These are phyloP conservation scores for Eristalis tenax DNA, from an alignment of 2,888 invertebrate species.

Conservation along the genomic window DNA sequence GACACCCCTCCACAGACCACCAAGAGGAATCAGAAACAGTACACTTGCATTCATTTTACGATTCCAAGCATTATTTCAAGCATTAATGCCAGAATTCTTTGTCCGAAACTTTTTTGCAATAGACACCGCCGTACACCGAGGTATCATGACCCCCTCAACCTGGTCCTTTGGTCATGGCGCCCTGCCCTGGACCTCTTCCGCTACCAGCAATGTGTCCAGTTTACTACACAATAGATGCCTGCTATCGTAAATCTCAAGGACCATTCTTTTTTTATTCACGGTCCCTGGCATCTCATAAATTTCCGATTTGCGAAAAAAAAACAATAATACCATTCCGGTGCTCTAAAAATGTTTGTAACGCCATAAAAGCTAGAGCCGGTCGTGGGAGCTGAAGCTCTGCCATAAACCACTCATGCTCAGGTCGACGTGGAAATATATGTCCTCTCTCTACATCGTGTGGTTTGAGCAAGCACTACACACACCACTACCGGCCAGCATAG, in stretches of 20 bases:
- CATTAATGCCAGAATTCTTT: background rate
- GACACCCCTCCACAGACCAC: background rate
- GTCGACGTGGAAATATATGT: background rate
- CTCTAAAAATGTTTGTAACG: background rate
- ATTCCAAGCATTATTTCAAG: background rate
- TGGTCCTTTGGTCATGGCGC: background rate
- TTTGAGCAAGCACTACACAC: background rate
- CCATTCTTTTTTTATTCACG: background rate
- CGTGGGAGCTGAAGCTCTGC: background rate
- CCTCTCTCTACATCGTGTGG: background rate
- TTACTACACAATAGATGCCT: background rate
- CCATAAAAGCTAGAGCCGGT: background rate
- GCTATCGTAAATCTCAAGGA: background rate
- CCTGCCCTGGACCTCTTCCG: background rate
- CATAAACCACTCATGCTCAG: background rate
- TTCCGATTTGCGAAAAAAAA: background rate
- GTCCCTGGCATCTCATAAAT: background rate
- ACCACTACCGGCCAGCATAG: background rate
- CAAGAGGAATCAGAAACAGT: background rate
- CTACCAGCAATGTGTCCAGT: background rate
- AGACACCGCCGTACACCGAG: background rate
- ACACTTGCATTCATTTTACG: background rate
- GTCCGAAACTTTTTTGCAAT: background rate
- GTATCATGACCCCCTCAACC: background rate
- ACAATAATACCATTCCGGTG: background rate